Base-by-base conservation (phyloP, 2,113 vertebrate genomes). In the Tyrannus savana region DNA sequence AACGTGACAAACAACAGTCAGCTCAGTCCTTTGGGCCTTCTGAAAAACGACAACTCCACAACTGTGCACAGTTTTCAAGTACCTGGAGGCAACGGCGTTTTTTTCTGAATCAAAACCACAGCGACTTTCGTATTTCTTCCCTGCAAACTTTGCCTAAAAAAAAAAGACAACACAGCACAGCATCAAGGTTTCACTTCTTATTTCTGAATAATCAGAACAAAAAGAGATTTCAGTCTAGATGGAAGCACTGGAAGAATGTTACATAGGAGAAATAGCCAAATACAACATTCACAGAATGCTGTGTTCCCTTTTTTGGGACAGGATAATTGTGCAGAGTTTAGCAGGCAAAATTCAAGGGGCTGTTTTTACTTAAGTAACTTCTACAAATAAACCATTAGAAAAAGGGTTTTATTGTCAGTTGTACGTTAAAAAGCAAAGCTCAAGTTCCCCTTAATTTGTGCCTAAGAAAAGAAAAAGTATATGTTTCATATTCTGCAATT, bases 61-160 rank as follows among this genome's bases (percentile, higher is more conserved):
- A 46, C 10, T 19, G 6, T 6, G 19, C 8, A 64, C 2, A 71
- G 16, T 23, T 25, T 89, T 87, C 23, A 55, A n/a, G 66, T 98
- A 99, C 99, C 99, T 98, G 99, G 99, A 44, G 99, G 99, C 42
- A 99, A 97, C 2, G 99, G 99, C 3, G 99, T 99, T 97, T 99
- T 99, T 98, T 99, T 99, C 91, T 99, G 99, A 97, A 99, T 99
- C 94, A 99, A 97, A 97, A 99, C 99, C 62, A 99, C 99, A 31
- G 99, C 99, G 10, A 99, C 99, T 97, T 99, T 99, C 9, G 99
- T 99, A 96, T 99, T 99, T 96, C 99, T 98, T 92, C 99, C 99
- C 95, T 99, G 99, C 59, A 99, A 98, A 97, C 99, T 99, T 80
- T 99, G 99, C 95, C 99, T 99, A 86, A 60, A 96, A 91, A 96